These are phyloP conservation scores for Alcis repandata DNA, from an alignment of 2,888 invertebrate genomes.

Conservation along the genomic window DNA sequence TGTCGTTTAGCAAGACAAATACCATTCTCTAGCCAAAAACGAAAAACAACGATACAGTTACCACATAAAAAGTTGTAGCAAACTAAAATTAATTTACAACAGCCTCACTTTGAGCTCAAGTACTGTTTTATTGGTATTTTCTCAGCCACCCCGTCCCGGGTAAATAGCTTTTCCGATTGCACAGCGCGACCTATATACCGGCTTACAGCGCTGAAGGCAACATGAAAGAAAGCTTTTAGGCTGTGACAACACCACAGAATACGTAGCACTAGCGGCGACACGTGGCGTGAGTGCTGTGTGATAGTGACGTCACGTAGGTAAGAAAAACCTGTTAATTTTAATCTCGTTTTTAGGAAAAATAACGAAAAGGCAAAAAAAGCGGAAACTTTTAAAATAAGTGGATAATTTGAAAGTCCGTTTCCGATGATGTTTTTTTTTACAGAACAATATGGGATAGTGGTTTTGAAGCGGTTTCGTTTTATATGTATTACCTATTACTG, in stretches of 20 bases:
- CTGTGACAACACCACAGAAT: constrained; percentile 21
- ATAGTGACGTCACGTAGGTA: neutral
- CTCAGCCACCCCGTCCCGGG: constrained; percentile 36
- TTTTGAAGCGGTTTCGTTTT: no score
- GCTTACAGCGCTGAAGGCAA: constrained; percentile 47
- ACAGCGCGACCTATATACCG: constrained; percentile 51
- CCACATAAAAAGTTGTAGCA: no score
- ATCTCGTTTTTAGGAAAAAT: neutral
- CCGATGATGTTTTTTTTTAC: no score
- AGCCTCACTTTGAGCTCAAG: neutral
- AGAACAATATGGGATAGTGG: no score
- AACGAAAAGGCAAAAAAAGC: neutral
- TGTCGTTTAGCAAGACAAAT: no score
- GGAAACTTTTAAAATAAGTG: neutral
- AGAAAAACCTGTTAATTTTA: neutral
- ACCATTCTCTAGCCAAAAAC: no score
- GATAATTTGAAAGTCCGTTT: no score
- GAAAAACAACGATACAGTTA: no score
- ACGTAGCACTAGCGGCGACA: neutral
- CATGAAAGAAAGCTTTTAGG: constrained; percentile 31
- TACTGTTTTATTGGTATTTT: constrained; percentile 14
- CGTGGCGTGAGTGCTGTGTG: neutral
- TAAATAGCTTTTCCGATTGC: constrained; percentile 53
- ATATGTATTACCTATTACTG: no score
- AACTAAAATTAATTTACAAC: no score